A percentile compares a stretch with the other conserved stretches of the same genome.
Conservation (phyloP, 2,888 invertebrate species). For the Helicoverpa assulta region DNA sequence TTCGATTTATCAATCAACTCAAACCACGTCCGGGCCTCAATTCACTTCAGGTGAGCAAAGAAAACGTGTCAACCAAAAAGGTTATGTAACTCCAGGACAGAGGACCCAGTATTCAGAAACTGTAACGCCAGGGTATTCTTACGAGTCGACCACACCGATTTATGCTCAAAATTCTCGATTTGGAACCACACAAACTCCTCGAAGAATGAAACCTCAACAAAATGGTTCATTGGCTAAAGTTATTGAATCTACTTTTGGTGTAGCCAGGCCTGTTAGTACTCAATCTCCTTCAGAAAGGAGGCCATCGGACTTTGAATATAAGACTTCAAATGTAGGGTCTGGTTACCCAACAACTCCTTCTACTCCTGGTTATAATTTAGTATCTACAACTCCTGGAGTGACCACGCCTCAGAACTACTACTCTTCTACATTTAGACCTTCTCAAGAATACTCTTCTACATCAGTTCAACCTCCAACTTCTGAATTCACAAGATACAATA, state of each 20-base stretch:
- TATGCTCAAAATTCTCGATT: slow-evolving; percentile 49
- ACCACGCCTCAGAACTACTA: slow-evolving; percentile 26
- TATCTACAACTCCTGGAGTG: neutral
- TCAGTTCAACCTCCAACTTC: slow-evolving; percentile 9
- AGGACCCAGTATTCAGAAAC: slow-evolving; percentile 7
- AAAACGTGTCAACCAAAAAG: slow-evolving; percentile 24
- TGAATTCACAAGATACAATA: neutral
- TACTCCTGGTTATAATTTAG: neutral
- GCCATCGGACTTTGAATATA: slow-evolving; percentile 11
- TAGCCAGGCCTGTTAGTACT: slow-evolving; percentile 10
- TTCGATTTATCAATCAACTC: slow-evolving; percentile 8
- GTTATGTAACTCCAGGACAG: neutral
- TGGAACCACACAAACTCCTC: slow-evolving; percentile 25
- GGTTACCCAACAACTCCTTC: slow-evolving; percentile 13
- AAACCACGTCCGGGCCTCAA: slow-evolving; percentile 24
- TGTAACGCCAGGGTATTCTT: slow-evolving; percentile 10
- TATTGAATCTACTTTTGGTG: neutral
- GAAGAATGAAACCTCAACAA: slow-evolving; percentile 10
- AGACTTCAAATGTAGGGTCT: slow-evolving; percentile 20
- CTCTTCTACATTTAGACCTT: slow-evolving; percentile 39
- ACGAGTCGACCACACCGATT: slow-evolving; percentile 58
- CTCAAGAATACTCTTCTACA: slow-evolving; percentile 7
- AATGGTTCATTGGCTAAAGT: neutral
- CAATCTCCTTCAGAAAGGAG: slow-evolving; percentile 4
- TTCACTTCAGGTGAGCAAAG: slow-evolving; percentile 8